Conservation (phyloP, 2,888 invertebrate genomes). For the Pyrocoelia pectoralis region DNA sequence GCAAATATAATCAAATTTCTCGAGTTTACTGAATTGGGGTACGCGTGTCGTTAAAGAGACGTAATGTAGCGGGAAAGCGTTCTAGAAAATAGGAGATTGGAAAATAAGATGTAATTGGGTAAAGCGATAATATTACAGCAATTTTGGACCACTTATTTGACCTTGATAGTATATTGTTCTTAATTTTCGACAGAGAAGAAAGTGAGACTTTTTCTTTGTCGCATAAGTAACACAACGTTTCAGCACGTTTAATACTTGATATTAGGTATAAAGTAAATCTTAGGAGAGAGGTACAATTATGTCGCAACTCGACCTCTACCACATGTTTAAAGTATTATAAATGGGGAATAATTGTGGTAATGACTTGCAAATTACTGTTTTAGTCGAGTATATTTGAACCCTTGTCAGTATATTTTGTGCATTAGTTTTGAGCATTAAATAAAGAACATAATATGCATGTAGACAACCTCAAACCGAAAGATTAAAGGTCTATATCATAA, state of each 20-base stretch:
- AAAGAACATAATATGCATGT: too few species aligned
- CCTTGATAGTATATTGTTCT: too few species aligned
- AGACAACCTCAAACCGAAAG: too few species aligned
- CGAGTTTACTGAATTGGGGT: slow-evolving; percentile 1
- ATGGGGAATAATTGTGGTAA: slow-evolving; percentile 8
- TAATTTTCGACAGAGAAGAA: background rate
- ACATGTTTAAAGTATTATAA: slow-evolving; percentile 12
- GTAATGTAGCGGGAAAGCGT: slow-evolving; percentile 5
- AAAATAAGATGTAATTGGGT: too few species aligned
- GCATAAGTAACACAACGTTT: too few species aligned
- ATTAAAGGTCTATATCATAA: too few species aligned
- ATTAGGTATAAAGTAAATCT: background rate
- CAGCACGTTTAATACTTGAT: background rate
- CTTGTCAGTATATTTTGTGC: too few species aligned
- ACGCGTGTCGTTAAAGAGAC: slow-evolving; percentile 13
- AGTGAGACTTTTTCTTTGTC: background rate
- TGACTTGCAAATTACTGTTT: background rate
- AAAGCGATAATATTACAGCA: too few species aligned
- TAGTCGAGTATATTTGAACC: background rate
- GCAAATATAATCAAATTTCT: slow-evolving; percentile 14
- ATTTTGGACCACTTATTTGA: too few species aligned
- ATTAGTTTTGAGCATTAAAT: too few species aligned
- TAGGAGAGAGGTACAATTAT: slow-evolving; percentile 13
- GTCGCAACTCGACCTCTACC: background rate
- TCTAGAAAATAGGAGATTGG: background rate